Base-by-base conservation (phyloP, 2,797 vertebrate genomes). In the Aplochiton taeniatus region DNA sequence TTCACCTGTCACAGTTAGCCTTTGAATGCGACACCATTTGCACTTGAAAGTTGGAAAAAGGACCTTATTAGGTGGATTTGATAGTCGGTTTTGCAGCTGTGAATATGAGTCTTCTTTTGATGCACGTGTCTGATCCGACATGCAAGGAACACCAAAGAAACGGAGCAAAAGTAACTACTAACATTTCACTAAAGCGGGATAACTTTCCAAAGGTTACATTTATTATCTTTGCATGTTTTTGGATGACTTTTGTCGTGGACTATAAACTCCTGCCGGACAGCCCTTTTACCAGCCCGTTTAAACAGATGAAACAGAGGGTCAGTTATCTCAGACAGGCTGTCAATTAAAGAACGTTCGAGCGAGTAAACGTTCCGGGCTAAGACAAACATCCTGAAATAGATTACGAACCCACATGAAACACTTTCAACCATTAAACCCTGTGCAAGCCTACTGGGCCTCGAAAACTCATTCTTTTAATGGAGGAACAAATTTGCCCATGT, bases 301-400 rank as follows among this genome's bases (percentile, higher is more conserved):
- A 11, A 60, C 68, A 14, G 62, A 71, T 69, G 60, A 74, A 81
- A 78, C 73, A 66, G 31, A 31, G 31, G 31, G 31, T 3, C 31
- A 31, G 31, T 31, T 31, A 6, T 31, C 3, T 31, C 31, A 31
- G 31, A 6, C 6, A 2, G 3, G 2, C 6, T 31, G 31, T 31
- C 31, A 2, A 31, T 31, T 31, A 31, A 31, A 31, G 31, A 31
- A 31, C 6, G 31, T 2, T 31, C 2, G 2, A 31, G 31, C 31
- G 6, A 31, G 31, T 31, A 31, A 31, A 31, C 0, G 11, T 42
- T 69, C 8, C 10, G 60, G 66, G 70, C 6, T 56, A 76, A 69
- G 75, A 63, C 76, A 84, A 85, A 84, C 78, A 78, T 59, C 50
- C 65, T 13, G 43, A 43, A 60, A 69, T 61, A 66, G 65, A 80